Conservation (phyloP, 1,140 invertebrate species). For the Diorhabda elongata region DNA sequence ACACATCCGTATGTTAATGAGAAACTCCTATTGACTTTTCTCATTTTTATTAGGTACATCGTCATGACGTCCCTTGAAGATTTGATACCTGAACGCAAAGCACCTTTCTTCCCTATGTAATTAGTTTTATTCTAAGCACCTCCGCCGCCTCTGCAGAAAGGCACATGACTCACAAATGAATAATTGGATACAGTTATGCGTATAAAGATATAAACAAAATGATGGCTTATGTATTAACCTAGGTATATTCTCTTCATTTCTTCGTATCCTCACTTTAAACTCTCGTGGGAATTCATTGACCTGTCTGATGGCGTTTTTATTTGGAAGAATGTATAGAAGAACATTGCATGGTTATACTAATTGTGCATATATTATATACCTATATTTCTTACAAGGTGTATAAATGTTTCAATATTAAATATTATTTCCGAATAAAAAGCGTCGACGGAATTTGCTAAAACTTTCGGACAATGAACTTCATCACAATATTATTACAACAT, state of each 20-base stretch:
- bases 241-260: constrained; percentile 11
- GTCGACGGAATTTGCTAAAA: too few species aligned
- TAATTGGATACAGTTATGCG: constrained; percentile 20
- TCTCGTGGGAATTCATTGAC: constrained; percentile 18
- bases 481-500: too few species aligned
- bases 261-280: constrained; percentile 9
- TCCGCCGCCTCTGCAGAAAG: background rate
- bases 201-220: constrained; percentile 17
- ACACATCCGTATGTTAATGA: too few species aligned
- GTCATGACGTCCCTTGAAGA: too few species aligned
- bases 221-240: constrained; percentile 15
- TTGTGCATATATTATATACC: constrained; percentile 1
- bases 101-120: too few species aligned
- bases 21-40: too few species aligned
- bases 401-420: too few species aligned
- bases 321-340: constrained; percentile 9
- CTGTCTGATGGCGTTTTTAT: constrained; percentile 17
- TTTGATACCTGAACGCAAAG: too few species aligned
- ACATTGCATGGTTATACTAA: constrained; percentile 9
- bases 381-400: background rate
- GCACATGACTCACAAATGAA: constrained; percentile 17
- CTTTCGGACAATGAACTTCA: too few species aligned
- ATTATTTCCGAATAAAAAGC: too few species aligned
- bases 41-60: too few species aligned
- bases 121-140: background rate